Conservation (phyloP, 2,888 invertebrate species). For the Chrysolina americana region DNA sequence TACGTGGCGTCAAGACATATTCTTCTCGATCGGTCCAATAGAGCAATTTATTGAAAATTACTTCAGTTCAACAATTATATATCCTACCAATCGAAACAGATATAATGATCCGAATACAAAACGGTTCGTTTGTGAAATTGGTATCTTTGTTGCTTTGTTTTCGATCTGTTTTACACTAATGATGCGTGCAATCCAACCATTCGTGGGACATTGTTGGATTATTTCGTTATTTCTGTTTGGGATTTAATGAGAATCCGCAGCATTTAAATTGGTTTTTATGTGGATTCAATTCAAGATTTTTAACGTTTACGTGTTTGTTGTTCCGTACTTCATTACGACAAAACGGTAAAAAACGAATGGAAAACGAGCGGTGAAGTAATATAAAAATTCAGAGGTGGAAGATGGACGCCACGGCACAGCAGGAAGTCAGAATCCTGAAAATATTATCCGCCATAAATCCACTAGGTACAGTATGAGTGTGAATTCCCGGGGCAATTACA, state of each 20-base stretch:
- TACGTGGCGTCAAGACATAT: no score
- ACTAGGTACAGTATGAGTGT: no score
- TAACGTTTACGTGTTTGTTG: neutral
- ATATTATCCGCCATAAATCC: no score
- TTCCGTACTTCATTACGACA: neutral
- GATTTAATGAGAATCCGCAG: constrained; percentile 14
- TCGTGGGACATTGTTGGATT: constrained; percentile 16
- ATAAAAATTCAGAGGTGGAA: neutral
- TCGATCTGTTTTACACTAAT: constrained; percentile 10
- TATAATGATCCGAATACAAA: neutral
- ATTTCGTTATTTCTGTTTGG: constrained; percentile 11
- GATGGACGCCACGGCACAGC: neutral
- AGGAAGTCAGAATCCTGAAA: neutral
- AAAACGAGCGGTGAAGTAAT: neutral
- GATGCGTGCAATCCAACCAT: neutral
- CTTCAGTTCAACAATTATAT: neutral
- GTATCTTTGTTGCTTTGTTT: neutral
- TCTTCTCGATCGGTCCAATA: no score
- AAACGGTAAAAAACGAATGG: neutral
- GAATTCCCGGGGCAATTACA: no score
- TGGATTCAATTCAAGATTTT: constrained; percentile 14
- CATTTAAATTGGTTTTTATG: constrained; percentile 15
- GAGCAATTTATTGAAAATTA: no score
- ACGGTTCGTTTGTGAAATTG: neutral
- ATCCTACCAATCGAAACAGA: neutral